Evolutionary conservation across 2,888 invertebrate genomes (phyloP), one percentile per base, ranked within the genome.

Genomic region (Amphipoea oculea): DNA sequence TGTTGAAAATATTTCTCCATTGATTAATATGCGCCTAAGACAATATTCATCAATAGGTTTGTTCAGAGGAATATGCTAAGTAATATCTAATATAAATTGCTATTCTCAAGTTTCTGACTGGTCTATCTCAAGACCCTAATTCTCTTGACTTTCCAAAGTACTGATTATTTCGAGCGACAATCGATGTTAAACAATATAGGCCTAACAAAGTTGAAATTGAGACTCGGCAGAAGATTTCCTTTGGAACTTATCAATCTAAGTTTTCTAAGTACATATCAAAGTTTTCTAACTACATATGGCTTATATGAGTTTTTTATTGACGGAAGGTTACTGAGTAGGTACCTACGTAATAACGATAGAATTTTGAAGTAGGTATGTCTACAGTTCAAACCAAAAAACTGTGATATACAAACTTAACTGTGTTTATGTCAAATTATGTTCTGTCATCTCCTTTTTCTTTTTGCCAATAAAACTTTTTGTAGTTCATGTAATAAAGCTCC

Each of bases 221-320:
- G 67, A 74, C 67, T 72, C 72, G 69, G 5, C 48, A 45, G 48
- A 75, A 79, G 66, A 80, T 79, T 76, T 62, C 23, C 42, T 80
- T 80, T 65, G 40, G 29, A 85, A 81, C 54, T 72, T 85, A 77
- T 81, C 68, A 85, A 81, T 85, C 73, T 69, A 76, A 85, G 42
- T 85, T 85, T 74, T n/a, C 14, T 40, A 73, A 68, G 51, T 62
- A 84, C 40, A 29, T 29, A 81, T 85, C 73, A 72, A 76, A 85
- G 42, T 85, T 85, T 74, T n/a, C 14, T 40, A 73, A 68, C 0
- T 42, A 42, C 6, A 45, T n/a, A 62, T n/a, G 62, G 57, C 62
- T 77, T 72, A 14, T 45, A 75, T 67, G 23, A 69, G 69, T 17
- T 66, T 73, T 77, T 17, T 63, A 73, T 62, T 67, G 69, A 54